These are phyloP conservation scores for Lampris megalopsis DNA, from an alignment of 2,113 vertebrate genomes.

Conservation along the genomic window DNA sequence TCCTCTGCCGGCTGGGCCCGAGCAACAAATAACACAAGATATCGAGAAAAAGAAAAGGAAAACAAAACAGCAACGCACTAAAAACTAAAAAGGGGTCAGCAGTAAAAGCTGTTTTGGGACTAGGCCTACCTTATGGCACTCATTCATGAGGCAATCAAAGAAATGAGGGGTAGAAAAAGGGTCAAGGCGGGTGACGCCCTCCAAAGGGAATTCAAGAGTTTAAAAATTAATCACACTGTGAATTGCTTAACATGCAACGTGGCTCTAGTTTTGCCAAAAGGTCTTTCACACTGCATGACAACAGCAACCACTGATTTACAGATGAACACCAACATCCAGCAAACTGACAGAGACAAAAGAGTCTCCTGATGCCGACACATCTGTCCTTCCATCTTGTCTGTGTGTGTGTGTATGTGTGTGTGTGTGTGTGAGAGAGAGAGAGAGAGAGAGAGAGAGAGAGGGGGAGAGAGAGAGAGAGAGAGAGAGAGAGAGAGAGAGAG, in stretches of 20 bases:
- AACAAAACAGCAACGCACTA: too few species aligned
- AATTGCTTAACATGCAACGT: constrained; percentile 43
- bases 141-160: constrained; percentile 16
- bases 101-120: too few species aligned
- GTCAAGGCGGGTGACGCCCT: constrained; percentile 16
- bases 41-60: too few species aligned
- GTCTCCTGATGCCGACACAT: constrained; percentile 18
- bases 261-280: constrained; percentile 43
- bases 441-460: too few species aligned
- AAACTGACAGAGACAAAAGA: not conserved
- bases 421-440: constrained; percentile 1
- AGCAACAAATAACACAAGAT: too few species aligned
- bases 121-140: not conserved
- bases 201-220: constrained; percentile 17
- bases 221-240: constrained; percentile 62
- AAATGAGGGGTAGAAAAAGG: constrained; percentile 16
- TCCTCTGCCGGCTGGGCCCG: too few species aligned
- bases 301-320: constrained; percentile 62
- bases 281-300: constrained; percentile 57
- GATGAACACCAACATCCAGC: constrained; percentile 48
- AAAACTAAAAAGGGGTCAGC: too few species aligned
- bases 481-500: too few species aligned
- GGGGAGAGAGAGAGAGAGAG: too few species aligned
- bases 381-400: constrained; percentile 35
- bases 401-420: not conserved